Percentiles rank a stretch among this genome's conserved stretches.
Conservation (phyloP, 2,888 invertebrate genomes). For the Drosophila infuscata region DNA sequence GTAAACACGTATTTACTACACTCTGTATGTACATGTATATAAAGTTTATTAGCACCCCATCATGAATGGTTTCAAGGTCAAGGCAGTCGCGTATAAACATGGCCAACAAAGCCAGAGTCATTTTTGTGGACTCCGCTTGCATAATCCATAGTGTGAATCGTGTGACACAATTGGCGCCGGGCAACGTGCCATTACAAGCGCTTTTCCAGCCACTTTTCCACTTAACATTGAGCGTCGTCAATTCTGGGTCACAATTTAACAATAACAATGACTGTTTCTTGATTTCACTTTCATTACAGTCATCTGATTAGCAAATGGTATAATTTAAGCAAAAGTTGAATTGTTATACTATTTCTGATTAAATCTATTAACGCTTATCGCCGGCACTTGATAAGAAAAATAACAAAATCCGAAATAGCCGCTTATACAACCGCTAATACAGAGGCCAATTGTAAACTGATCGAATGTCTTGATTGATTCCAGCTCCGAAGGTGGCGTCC, state of each 20-base stretch:
- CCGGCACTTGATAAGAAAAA: neutral
- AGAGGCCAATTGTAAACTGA: conserved; percentile 56
- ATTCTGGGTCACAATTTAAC: conserved; percentile 41
- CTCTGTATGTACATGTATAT: neutral
- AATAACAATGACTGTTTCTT: neutral
- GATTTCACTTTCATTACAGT: neutral
- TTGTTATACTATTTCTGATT: neutral
- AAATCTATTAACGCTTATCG: conserved; percentile 14
- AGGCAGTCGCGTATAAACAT: conserved; percentile 7
- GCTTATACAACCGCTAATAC: conserved; percentile 23
- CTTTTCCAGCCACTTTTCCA: conserved; percentile 24
- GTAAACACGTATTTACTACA: neutral
- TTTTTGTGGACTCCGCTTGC: conserved; percentile 27
- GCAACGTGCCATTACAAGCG: conserved; percentile 20
- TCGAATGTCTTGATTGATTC: neutral
- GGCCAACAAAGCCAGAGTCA: conserved; percentile 23
- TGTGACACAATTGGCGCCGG: conserved; percentile 14
- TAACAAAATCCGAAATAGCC: conserved; percentile 16
- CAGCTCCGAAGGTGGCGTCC: conserved; percentile 3
- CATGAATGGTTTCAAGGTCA: conserved; percentile 58
- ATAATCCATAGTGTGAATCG: conserved; percentile 20
- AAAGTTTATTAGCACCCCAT: conserved; percentile 28
- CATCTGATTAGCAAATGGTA: neutral
- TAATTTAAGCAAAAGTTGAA: neutral
- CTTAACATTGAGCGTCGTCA: conserved; percentile 27